phyloP scores from a whole-genome alignment of 2,797 vertebrate species.

The Melanotaenia nigrans region DNA sequence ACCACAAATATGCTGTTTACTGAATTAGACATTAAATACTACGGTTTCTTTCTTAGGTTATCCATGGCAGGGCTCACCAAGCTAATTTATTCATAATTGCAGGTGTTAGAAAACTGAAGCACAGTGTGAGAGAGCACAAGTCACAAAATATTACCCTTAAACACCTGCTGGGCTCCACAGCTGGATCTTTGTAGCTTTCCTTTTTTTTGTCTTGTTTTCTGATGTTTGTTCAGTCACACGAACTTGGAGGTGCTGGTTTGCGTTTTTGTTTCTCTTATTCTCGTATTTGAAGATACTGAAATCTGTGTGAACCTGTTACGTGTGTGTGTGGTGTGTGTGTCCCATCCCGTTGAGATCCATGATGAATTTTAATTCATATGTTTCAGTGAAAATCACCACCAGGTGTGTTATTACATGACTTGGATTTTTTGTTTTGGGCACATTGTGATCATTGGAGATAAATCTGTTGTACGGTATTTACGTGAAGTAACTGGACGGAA shows the following conservation, averaged over 20 bases:
- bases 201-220: neutral
- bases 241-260: neutral
- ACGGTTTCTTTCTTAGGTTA: neutral
- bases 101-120: neutral
- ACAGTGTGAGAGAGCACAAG: neutral
- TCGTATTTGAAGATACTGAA: neutral
- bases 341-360: neutral
- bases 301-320: neutral
- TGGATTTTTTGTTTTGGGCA: slow-evolving; percentile 35
- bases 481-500: slow-evolving; percentile 37
- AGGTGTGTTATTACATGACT: neutral
- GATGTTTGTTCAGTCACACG: neutral
- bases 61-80: neutral
- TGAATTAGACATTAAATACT: too few species aligned
- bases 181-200: slow-evolving; percentile 2
- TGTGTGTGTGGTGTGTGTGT: slow-evolving; percentile 3
- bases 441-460: slow-evolving; percentile 16
- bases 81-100: neutral
- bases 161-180: slow-evolving; percentile 22
- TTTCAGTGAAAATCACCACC: neutral
- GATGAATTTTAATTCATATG: neutral
- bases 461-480: slow-evolving; percentile 63
- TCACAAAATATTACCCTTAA: neutral
- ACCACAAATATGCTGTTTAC: neutral
- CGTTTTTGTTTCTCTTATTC: neutral